These are phyloP conservation scores for Caligus rogercresseyi DNA, from an alignment of 1,140 invertebrate species.

Conservation along the genomic window DNA sequence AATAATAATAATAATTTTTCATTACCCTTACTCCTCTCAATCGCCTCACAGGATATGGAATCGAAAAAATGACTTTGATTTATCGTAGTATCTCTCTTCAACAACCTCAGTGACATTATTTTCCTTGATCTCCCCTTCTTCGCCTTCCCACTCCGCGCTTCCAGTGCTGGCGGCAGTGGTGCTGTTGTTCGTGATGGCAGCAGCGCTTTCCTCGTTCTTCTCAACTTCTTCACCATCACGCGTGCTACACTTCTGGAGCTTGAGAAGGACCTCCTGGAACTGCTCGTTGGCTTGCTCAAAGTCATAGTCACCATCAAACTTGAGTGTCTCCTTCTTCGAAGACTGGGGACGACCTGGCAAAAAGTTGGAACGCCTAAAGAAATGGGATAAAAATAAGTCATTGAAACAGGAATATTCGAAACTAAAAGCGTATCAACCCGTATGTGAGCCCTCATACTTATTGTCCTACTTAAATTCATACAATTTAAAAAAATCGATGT, in stretches of 20 bases:
- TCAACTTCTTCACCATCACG: slow-evolving; percentile 45
- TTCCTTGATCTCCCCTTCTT: slow-evolving; percentile 38
- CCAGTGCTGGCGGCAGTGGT: no score
- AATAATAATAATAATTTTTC: no score
- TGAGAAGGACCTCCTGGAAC: slow-evolving; percentile 72
- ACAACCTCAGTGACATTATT: slow-evolving; percentile 7
- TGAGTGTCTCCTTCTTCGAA: slow-evolving; percentile 47
- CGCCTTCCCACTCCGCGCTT: slow-evolving; percentile 31
- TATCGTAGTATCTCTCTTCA: slow-evolving; percentile 56
- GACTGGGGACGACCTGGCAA: slow-evolving; percentile 21
- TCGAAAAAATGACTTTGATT: slow-evolving; percentile 97
- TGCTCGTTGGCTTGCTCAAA: slow-evolving; percentile 93
- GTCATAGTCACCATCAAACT: slow-evolving; percentile 90
- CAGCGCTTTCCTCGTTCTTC: slow-evolving; percentile 29
- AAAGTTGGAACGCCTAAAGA: slow-evolving; percentile 11
- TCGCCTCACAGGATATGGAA: slow-evolving; percentile 92
- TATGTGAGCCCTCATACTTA: no score
- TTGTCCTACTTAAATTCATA: no score
- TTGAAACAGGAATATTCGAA: no score
- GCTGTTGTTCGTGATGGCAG: no score
- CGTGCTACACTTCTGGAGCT: slow-evolving; percentile 38
- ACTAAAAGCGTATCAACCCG: no score
- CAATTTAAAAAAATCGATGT: no score
- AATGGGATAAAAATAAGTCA: not conserved
- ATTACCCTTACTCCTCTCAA: slow-evolving; percentile 73